phyloP scores from a whole-genome alignment of 64 coral and sea anemone genomes.

The Orbicella faveolata region DNA sequence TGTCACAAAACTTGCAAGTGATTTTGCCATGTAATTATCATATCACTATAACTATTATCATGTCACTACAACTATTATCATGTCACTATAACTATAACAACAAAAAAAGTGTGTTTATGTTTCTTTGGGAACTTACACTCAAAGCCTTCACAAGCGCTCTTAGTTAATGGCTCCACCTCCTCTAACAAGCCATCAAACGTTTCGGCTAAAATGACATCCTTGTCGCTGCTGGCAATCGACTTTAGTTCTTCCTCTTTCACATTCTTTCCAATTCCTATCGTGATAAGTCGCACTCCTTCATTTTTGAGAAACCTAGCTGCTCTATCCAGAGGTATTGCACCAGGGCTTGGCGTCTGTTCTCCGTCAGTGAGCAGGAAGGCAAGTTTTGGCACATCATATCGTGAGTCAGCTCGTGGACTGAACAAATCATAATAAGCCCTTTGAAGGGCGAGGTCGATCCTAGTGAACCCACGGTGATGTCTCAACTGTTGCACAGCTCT shows the following conservation, averaged over 20 bases:
- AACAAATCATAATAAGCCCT: conserved; percentile 28
- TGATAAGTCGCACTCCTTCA: conserved; percentile 21
- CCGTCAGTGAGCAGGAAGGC: conserved; percentile 22
- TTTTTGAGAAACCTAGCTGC: conserved; percentile 33
- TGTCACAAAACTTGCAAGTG: no score
- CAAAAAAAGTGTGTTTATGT: no score
- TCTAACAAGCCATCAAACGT: neutral
- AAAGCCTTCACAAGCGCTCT: neutral
- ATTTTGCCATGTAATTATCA: no score
- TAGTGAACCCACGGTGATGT: conserved; percentile 33
- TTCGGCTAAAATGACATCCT: neutral
- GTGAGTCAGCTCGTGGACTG: neutral
- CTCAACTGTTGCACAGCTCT: conserved; percentile 14
- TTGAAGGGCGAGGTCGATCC: conserved; percentile 51
- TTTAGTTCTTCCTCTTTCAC: conserved; percentile 38
- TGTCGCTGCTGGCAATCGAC: conserved; percentile 32
- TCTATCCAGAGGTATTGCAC: neutral
- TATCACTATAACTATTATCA: no score
- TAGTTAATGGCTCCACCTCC: neutral
- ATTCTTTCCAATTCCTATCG: conserved; percentile 37
- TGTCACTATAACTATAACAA: no score
- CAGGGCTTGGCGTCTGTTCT: neutral
- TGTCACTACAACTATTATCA: no score
- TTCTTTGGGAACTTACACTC: neutral
- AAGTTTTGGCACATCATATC: conserved; percentile 40